Conservation (phyloP, 2,797 vertebrate genomes). For the Squalus acanthias region DNA sequence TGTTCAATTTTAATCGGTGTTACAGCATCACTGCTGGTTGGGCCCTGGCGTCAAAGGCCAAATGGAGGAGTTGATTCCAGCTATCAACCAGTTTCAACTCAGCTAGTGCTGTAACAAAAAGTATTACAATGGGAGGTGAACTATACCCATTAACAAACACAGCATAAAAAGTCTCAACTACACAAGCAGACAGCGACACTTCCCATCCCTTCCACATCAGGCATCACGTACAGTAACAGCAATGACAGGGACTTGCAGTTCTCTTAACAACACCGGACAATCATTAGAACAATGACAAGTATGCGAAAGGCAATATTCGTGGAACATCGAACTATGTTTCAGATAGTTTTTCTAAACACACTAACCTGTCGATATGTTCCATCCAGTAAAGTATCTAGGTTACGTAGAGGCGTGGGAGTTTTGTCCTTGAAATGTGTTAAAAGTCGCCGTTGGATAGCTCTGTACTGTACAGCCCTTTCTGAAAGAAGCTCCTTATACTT, state of each 20-base stretch:
- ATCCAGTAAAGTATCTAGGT: conserved; percentile 89
- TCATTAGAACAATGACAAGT: neutral
- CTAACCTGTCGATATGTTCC: conserved; percentile 87
- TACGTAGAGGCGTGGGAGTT: conserved; percentile 87
- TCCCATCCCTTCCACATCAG: neutral
- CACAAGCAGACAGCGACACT: neutral
- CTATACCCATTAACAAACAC: neutral
- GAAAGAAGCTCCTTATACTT: conserved; percentile 84
- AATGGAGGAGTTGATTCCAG: neutral
- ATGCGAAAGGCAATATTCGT: neutral
- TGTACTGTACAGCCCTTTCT: conserved; percentile 85
- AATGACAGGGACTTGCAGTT: neutral
- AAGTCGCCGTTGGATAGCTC: conserved; percentile 86
- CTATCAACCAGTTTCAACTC: neutral
- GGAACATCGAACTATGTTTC: neutral
- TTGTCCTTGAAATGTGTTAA: conserved; percentile 93
- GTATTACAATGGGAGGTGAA: neutral
- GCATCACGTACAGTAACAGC: neutral
- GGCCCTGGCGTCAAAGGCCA: neutral
- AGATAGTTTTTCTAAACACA: neutral
- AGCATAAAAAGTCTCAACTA: neutral
- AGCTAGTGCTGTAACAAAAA: neutral
- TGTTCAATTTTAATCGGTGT: neutral
- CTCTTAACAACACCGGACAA: neutral
- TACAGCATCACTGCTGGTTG: neutral